Evolutionary conservation across 1,140 invertebrate genomes (phyloP), one percentile per base, ranked within the genome.

Genomic region (Aplysia californica): DNA sequence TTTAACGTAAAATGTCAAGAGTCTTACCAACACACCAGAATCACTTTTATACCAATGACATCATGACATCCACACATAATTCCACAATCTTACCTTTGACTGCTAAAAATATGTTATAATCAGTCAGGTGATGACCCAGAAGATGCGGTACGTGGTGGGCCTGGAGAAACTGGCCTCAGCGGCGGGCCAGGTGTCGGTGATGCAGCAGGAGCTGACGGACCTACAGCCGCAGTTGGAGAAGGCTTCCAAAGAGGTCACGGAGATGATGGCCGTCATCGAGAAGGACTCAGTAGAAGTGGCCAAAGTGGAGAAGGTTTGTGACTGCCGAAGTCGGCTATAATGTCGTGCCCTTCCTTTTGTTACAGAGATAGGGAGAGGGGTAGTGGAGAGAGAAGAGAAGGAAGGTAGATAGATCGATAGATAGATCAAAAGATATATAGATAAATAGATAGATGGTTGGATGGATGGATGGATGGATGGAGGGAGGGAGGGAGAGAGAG

Each of bases 251-350:
- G 94, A 96, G 80, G 98, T 97, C 1, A 97, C 90, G 75, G 89
- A 87, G 71, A 81, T 90, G 18, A 88, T 88, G 85, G 81, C 86
- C 20, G 85, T 96, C 90, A 98, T 99, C 77, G 97, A 99, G 87
- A 94, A 98, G 86, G 97, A 99, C 81, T 98, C 98, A 0, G 94
- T 98, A 0, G 94, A 79, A 80, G 97, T 98, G 0, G 97, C 99
- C 90, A 95, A 96, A 1, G 96, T 96, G 83, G 98, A 98, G 88
- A 96, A 98, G 91, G 94, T 96, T 83, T 78, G 44, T 50, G n/a
- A n/a, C n/a, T n/a, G n/a, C n/a, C n/a, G n/a, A n/a, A n/a, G n/a
- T n/a, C n/a, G n/a, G n/a, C n/a, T n/a, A n/a, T n/a, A n/a, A n/a
- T n/a, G n/a, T n/a, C n/a, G n/a, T n/a, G n/a, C n/a, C n/a, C n/a